Percentiles rank a stretch among this genome's conserved stretches.
Conservation (phyloP, 2,888 invertebrate species). For the Conistra vaccinii region DNA sequence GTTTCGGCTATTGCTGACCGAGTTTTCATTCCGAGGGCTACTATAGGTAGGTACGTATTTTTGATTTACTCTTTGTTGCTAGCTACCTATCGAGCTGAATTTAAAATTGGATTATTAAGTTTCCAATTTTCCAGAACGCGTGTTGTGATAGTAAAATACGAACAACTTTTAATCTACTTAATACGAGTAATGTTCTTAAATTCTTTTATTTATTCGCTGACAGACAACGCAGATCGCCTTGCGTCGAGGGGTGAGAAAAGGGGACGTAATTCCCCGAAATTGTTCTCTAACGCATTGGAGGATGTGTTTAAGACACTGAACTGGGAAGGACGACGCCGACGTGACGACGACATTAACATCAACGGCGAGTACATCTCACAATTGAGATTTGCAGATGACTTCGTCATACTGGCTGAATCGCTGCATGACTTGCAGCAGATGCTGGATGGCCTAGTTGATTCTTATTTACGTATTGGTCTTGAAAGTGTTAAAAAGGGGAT, state of each 20-base stretch:
- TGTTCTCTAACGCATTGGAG: neutral
- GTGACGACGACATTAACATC: neutral
- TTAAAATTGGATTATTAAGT: neutral
- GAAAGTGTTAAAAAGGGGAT: too few species aligned
- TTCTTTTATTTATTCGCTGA: too few species aligned
- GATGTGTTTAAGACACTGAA: neutral
- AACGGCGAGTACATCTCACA: neutral
- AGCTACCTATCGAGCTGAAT: neutral
- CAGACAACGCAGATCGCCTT: neutral
- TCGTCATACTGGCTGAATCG: neutral
- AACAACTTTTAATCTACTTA: neutral
- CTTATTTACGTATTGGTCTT: neutral
- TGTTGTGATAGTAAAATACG: neutral
- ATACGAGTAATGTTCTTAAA: too few species aligned
- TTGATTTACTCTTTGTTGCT: neutral
- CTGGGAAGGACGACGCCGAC: too few species aligned
- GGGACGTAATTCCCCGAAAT: neutral
- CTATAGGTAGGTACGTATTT: neutral
- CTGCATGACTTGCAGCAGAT: neutral
- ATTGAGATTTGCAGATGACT: neutral
- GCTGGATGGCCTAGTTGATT: neutral
- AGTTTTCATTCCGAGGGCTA: neutral
- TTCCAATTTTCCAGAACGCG: neutral
- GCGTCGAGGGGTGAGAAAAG: neutral
- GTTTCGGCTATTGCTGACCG: conserved; percentile 15